Evolutionary conservation across 2,888 invertebrate genomes (phyloP).

Genomic region (Acanthoscelides obtectus): DNA sequence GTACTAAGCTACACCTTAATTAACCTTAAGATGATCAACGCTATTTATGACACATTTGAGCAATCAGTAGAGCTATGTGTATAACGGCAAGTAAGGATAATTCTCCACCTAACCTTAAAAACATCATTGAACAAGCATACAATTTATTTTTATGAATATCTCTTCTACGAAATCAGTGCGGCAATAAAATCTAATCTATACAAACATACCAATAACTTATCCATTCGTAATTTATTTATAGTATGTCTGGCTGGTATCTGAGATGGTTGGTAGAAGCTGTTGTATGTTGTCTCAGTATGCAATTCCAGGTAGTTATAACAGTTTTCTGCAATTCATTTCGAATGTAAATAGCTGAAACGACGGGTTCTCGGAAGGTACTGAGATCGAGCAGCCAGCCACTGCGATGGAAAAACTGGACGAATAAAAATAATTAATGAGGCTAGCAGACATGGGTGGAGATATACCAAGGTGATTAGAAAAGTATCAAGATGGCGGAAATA

Average conservation of each 20-base stretch:
- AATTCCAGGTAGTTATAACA: constrained; percentile 20
- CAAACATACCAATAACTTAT: constrained; percentile 18
- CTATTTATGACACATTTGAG: not conserved
- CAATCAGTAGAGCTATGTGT: not conserved
- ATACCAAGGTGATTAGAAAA: not conserved
- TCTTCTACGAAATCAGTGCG: constrained; percentile 21
- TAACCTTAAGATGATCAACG: not conserved
- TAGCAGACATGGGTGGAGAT: not conserved
- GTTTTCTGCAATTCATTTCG: constrained; percentile 19
- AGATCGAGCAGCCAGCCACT: not conserved
- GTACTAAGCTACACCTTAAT: too few relatives aligned
- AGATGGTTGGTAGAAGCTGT: not conserved
- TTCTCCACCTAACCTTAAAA: not conserved
- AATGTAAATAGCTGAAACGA: constrained; percentile 17
- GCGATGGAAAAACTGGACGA: constrained; percentile 6
- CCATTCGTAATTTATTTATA: constrained; percentile 19
- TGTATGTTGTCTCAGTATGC: constrained; percentile 7
- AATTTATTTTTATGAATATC: constrained; percentile 26
- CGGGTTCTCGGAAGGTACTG: not conserved
- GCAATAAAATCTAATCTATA: constrained; percentile 24
- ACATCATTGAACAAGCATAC: not conserved
- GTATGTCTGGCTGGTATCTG: constrained; percentile 8
- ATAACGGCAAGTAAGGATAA: not conserved
- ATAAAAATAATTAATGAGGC: constrained; percentile 23
- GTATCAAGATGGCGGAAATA: too few relatives aligned